Evolutionary conservation across 2,113 vertebrate species (phyloP).

Genomic region (Casuarius casuarius): DNA sequence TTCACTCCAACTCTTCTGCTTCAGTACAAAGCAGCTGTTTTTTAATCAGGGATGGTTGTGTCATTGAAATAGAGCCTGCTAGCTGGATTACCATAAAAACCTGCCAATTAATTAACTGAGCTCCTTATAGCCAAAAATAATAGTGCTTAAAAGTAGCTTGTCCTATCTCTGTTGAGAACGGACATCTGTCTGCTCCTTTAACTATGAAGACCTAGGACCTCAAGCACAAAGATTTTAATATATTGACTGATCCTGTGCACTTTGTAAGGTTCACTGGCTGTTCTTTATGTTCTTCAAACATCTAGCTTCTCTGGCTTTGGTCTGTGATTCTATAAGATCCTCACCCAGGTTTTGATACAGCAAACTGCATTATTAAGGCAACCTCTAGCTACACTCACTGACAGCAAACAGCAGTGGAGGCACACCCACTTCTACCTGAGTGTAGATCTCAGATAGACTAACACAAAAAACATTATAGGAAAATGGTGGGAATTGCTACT

Average conservation of each 20-base stretch:
- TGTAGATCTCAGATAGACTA: background rate
- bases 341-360: background rate
- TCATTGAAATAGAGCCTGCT: slow-evolving; percentile 11
- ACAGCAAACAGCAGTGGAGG: background rate
- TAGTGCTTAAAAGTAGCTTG: background rate
- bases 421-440: background rate
- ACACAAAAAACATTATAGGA: background rate
- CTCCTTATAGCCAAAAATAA: background rate
- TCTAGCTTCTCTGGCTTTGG: background rate
- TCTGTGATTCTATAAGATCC: background rate
- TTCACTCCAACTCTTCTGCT: background rate
- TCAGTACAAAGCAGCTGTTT: background rate
- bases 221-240: background rate
- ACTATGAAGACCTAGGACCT: background rate
- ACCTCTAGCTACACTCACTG: background rate
- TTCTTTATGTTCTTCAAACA: background rate
- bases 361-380: background rate
- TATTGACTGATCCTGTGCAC: background rate
- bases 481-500: background rate
- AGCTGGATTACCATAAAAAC: background rate
- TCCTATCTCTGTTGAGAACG: background rate
- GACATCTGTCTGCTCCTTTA: background rate
- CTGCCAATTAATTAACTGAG: background rate
- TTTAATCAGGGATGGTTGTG: background rate
- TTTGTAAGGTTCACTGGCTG: background rate